Base-by-base conservation (phyloP, 2,113 vertebrate species). In the Cyanoderma ruficeps region DNA sequence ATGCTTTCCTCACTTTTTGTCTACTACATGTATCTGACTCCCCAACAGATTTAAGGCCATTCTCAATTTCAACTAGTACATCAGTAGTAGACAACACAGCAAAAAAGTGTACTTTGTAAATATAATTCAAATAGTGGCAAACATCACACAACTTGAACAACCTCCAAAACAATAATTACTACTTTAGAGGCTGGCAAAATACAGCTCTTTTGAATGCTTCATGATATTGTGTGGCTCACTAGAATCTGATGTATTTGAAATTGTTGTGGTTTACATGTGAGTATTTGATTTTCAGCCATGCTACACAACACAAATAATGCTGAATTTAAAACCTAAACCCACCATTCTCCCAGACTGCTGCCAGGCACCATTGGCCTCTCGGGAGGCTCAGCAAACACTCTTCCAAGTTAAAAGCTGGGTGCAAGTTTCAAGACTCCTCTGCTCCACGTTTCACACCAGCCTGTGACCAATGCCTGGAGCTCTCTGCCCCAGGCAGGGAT, bases 401-500 rank as follows among this genome's bases (percentile, higher is more conserved):
- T 11, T 19, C 3, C 16, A 20, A 20, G 25, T 16, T 42, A 31
- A 23, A 15, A 61, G 57, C 55, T 1, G 69, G 16, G 10, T 1
- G 6, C 46, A 37, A 60, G 47, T 18, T 30, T 8, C 31, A 17
- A 30, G 44, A 13, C 23, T 17, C 6, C 39, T 63, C 42, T 6
- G 37, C 46, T 23, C 4, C 19, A 7, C 7, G 5, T 57, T 59
- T 27, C 59, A 61, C 44, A 41, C 39, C 57, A 8, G 60, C 15
- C n/a, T 23, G 41, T 19, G 70, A 41, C 49, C 7, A 7, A n/a
- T 8, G 59, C 19, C 30, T 5, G 3, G n/a, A 71, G 71, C 50
- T 96, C 97, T 86, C 93, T 69, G 93, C 93, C 96, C 86, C 9
- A 77, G 96, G 94, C 97, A 49, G 81, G 6, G 15, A 3, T 39